Evolutionary conservation across 2,113 vertebrate species (phyloP).

Genomic region (Melanerpes formicivorus): DNA sequence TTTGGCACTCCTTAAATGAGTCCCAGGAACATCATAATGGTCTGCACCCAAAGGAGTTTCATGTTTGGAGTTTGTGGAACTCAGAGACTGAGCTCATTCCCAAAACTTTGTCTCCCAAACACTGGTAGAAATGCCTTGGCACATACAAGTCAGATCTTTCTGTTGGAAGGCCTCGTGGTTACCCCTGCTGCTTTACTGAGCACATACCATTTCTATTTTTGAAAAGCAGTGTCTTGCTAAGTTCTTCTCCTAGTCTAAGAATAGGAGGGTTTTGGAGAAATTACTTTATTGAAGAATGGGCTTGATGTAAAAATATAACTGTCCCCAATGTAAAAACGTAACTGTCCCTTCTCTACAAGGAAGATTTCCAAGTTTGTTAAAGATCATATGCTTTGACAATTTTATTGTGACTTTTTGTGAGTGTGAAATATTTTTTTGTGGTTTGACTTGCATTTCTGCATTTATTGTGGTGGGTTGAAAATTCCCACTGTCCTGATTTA

Average conservation of each 20-base stretch:
- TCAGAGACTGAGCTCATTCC: neutral
- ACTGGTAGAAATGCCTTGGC: neutral
- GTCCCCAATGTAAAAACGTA: neutral
- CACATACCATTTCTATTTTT: slow-evolving; percentile 40
- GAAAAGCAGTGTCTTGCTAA: neutral
- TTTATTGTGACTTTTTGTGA: neutral
- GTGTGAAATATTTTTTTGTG: slow-evolving; percentile 43
- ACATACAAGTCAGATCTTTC: neutral
- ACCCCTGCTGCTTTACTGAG: slow-evolving; percentile 26
- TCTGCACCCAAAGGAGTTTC: neutral
- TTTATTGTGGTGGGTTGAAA: no score
- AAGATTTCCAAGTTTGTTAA: neutral
- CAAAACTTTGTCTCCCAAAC: neutral
- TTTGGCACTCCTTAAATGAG: neutral
- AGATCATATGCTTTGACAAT: neutral
- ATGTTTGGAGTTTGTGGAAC: neutral
- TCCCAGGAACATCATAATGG: rapidly evolving
- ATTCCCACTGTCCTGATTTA: no score
- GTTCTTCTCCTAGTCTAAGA: slow-evolving; percentile 24
- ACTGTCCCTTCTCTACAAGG: neutral
- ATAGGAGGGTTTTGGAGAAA: neutral
- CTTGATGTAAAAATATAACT: neutral
- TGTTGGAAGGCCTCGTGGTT: neutral
- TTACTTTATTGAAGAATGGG: neutral
- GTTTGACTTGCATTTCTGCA: slow-evolving; percentile 34